These are phyloP conservation scores for Rhea americana DNA, from an alignment of 2,113 vertebrate species.

Conservation along the genomic window DNA sequence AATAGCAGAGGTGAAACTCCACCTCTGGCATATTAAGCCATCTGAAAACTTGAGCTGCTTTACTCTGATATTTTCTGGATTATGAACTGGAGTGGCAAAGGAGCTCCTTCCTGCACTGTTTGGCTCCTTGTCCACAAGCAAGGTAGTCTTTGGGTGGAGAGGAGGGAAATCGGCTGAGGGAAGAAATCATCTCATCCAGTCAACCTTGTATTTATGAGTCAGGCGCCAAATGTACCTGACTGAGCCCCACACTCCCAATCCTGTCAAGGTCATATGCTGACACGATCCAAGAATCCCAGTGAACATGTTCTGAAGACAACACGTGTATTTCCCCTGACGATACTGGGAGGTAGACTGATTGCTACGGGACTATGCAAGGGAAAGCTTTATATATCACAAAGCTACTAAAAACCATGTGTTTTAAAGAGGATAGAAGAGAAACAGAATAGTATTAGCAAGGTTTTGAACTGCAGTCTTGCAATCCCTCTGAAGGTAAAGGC, in stretches of 20 bases:
- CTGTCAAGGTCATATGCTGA: not conserved
- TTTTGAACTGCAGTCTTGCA: not conserved
- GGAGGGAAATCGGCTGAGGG: not conserved
- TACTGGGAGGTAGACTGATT: not conserved
- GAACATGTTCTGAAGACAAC: not conserved
- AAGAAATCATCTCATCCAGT: not conserved
- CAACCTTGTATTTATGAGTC: not conserved
- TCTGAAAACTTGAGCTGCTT: not conserved
- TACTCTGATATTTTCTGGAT: not conserved
- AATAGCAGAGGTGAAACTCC: not conserved
- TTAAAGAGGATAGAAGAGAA: not conserved
- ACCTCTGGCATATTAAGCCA: not conserved
- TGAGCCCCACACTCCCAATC: not conserved
- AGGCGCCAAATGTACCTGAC: not conserved
- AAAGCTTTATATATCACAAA: not conserved
- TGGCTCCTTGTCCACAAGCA: not conserved
- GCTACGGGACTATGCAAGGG: not conserved
- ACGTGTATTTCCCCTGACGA: rapidly evolving
- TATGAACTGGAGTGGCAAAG: not conserved
- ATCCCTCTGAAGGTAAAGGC: not conserved
- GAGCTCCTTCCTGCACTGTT: not conserved
- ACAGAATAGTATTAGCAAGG: not conserved
- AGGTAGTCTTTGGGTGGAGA: not conserved
- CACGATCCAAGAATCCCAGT: not conserved
- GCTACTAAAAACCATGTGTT: not conserved